A percentile compares a stretch with the other conserved stretches of the same genome.
Conservation (phyloP, 2,888 invertebrate species). For the Drosophila melanocephala region DNA sequence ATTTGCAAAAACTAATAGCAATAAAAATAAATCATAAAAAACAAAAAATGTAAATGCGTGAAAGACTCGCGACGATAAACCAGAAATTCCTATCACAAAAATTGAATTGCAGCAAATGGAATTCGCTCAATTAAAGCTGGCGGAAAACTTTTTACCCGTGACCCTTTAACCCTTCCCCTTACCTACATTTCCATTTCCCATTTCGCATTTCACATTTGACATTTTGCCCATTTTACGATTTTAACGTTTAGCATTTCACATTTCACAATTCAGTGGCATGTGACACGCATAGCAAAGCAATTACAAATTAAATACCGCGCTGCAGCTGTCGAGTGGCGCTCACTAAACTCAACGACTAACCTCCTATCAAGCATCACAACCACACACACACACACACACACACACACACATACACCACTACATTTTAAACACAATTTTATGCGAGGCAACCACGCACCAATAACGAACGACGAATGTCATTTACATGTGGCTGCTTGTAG, state of each 20-base stretch:
- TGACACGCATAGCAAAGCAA: conserved; percentile 67
- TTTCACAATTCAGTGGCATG: conserved; percentile 45
- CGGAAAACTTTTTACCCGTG: background rate
- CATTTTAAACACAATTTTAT: conserved; percentile 72
- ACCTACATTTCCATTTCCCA: background rate
- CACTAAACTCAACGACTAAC: conserved; percentile 38
- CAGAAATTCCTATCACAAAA: background rate
- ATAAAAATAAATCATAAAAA: background rate
- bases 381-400: background rate
- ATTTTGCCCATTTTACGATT: conserved; percentile 1
- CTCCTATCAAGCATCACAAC: background rate
- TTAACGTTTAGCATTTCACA: background rate
- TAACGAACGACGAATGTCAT: conserved; percentile 82
- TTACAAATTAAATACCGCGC: conserved; percentile 75
- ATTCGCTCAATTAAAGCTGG: conserved; percentile 60
- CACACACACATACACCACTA: background rate
- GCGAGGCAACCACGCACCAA: conserved; percentile 73
- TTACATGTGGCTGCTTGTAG: conserved; percentile 80
- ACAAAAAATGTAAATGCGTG: background rate
- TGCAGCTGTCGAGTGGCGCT: conserved; percentile 56
- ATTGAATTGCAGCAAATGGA: conserved; percentile 18
- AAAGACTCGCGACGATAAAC: conserved; percentile 1
- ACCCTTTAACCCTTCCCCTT: background rate
- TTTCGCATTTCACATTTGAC: background rate
- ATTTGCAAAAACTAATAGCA: background rate